Evolutionary conservation across 2,888 invertebrate genomes (phyloP), one percentile per base, ranked within the genome.

Genomic region (Petrolisthes manimaculis): DNA sequence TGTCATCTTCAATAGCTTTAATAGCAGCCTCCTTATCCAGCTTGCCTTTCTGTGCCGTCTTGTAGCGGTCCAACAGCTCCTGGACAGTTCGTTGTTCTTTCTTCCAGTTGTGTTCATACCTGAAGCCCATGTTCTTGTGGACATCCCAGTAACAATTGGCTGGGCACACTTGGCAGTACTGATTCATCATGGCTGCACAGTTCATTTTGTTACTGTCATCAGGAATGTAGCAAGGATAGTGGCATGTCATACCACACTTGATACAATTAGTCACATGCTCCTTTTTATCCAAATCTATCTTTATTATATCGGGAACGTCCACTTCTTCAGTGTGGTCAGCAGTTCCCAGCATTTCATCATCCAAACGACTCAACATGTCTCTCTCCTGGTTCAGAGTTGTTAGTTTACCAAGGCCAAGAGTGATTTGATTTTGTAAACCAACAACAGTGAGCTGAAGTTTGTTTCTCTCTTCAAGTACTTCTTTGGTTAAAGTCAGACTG

Each of bases 221-320:
- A 9, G 90, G 56, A 83, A 91, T 89, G 0, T 2, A 14, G 89
- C 92, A 92, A 0, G 91, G 87, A 37, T 86, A 81, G 83, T 92
- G 92, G 61, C 92, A 92, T 0, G 92, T 92, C 18, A 79, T 77
- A 82, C 91, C 90, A 53, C 92, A 92, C 18, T 77, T 84, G 1
- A 90, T 82, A 79, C 92, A 92, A 85, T 92, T 92, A 0, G 92
- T 92, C 2, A 92, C 91, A 84, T 90, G 84, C 21, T 88, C 37
- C 12, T 91, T 91, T 2, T 84, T 78, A 14, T 81, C 82, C 3
- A 91, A 75, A 3, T 84, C 80, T 67, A 86, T 86, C 54, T 90
- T 83, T 0, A 55, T 21, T 12, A 89, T 90, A 12, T 91, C 79
- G 5, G 89, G 88, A 84, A 91, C 92, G 14, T 90, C 89, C 2